Conservation (phyloP, 2,888 invertebrate genomes). For the Panzeria rudis region DNA sequence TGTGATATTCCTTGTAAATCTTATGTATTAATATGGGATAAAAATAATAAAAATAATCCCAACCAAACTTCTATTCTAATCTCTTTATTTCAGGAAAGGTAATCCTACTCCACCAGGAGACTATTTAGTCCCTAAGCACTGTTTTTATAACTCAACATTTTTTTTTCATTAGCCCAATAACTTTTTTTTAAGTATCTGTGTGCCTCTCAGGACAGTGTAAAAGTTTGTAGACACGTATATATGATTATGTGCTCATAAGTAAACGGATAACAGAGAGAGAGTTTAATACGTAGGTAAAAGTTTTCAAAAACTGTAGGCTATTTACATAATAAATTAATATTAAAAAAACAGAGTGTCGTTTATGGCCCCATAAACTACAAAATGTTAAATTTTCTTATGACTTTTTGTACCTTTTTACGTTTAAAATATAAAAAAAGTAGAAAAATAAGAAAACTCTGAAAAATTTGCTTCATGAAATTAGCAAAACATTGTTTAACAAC, state of each 20-base stretch:
- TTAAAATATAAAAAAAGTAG: neutral
- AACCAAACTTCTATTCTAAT: no score
- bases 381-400: constrained; percentile 6
- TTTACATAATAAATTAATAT: constrained; percentile 69
- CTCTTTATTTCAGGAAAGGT: no score
- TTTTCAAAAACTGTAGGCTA: constrained; percentile 39
- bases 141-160: neutral
- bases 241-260: no score
- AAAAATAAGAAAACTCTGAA: constrained; percentile 9
- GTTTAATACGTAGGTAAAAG: neutral
- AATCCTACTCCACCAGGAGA: neutral
- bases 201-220: neutral
- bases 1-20: no score
- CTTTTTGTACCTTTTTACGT: constrained; percentile 1
- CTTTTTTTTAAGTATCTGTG: neutral
- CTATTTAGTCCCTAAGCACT: neutral
- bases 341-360: constrained; percentile 46
- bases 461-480: constrained; percentile 48
- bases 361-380: constrained; percentile 47
- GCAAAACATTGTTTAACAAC: constrained; percentile 1
- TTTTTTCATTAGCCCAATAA: neutral
- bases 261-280: no score
- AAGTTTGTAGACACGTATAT: no score
- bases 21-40: no score
- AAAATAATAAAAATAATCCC: no score